Evolutionary conservation across 2,888 invertebrate species (phyloP), one percentile per base, ranked within the genome.

Genomic region (Sericinus montela): DNA sequence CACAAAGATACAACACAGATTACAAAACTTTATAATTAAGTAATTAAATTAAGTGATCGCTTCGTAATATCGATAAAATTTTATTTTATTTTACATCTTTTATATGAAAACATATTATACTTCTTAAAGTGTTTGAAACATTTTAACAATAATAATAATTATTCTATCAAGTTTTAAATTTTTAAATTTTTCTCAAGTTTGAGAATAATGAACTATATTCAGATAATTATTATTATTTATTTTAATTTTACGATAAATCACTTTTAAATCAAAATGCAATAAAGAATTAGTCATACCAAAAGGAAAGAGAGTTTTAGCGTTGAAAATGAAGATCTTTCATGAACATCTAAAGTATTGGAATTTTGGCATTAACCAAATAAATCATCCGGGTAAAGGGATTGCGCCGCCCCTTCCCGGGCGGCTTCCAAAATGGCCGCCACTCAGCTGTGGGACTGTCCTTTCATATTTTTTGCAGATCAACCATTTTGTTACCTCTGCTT

Each of bases 391-490:
- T 62, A 68, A 65, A 69, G 71, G 71, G 63, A 70, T 68, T 57
- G 67, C 67, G 57, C 67, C 72, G 74, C 73, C 74, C 77, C 80
- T 69, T 67, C 72, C 70, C 75, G 60, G 59, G 59, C 60, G 65
- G 68, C 54, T 66, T 65, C 59, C 82, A 87, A 86, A 66, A 86
- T 86, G 86, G 86, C 86, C 77, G 84, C 49, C 58, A 53, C 66
- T 71, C 82, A 80, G 80, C 80, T 80, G 81, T 49, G 44, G 34
- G 49, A 49, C 34, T 39, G 80, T 73, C 69, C 64, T 64, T 68
- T 64, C 70, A 66, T 64, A 65, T 65, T 76, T 73, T 80, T 80
- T 69, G 68, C 69, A 63, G 63, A 57, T 55, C 75, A 56, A 67
- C 80, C 73, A 75, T 79, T 75, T 75, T 75, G 72, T 72, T 67